Percentiles rank a stretch among this genome's conserved stretches.
Conservation (phyloP, 2,888 invertebrate species). For the Dendrolimus houi region DNA sequence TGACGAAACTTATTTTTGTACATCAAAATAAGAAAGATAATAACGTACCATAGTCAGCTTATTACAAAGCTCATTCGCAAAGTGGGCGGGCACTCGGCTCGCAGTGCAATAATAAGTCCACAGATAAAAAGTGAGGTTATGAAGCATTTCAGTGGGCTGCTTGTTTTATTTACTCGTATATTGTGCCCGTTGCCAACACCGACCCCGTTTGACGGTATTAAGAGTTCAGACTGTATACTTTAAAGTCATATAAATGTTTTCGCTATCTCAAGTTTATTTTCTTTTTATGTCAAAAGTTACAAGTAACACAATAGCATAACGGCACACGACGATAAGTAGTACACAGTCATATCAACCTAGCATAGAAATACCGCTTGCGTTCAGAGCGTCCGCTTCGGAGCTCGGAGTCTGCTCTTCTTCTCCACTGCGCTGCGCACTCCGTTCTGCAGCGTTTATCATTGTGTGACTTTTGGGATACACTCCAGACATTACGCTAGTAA, state of each 20-base stretch:
- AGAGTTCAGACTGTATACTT: constrained; percentile 8
- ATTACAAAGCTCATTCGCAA: constrained; percentile 19
- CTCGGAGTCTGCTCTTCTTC: too few relatives aligned
- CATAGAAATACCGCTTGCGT: too few relatives aligned
- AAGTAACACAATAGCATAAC: too few relatives aligned
- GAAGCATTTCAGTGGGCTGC: constrained; percentile 28
- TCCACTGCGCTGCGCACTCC: too few relatives aligned
- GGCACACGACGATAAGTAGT: too few relatives aligned
- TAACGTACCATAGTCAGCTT: constrained; percentile 19
- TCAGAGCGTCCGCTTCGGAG: too few relatives aligned
- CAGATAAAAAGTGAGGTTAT: constrained; percentile 36
- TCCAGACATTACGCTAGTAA: too few relatives aligned
- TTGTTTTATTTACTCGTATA: constrained; percentile 30
- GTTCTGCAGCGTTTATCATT: too few relatives aligned
- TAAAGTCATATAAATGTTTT: background rate
- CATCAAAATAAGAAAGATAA: constrained; percentile 10
- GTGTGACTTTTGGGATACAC: too few relatives aligned
- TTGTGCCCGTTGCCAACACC: constrained; percentile 11
- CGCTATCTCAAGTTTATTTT: too few relatives aligned
- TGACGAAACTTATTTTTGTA: background rate
- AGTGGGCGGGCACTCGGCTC: constrained; percentile 18
- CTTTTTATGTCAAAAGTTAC: too few relatives aligned
- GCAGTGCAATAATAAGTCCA: constrained; percentile 27
- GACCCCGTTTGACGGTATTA: constrained; percentile 17
- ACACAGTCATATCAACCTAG: too few relatives aligned